A percentile compares a stretch with the other conserved stretches of the same genome.
phyloP scores from a whole-genome alignment of 1,140 invertebrate genomes.

The Drosophila prosaltans region DNA sequence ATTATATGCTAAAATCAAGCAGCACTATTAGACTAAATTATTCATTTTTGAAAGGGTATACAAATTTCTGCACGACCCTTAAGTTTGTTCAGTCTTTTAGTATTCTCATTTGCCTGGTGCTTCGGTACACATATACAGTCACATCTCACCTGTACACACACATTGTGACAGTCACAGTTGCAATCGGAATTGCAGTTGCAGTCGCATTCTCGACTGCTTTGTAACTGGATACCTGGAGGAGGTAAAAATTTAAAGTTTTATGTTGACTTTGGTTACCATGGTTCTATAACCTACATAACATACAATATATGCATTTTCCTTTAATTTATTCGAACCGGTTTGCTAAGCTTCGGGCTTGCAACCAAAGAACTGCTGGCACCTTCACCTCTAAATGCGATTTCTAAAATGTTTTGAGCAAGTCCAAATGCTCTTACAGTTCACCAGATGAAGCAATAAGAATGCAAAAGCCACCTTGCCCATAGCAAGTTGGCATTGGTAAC shows the following conservation, averaged over 20 bases:
- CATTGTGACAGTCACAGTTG: neutral
- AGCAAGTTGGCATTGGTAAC: slow-evolving; percentile 51
- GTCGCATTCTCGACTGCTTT: slow-evolving; percentile 23
- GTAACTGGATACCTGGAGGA: slow-evolving; percentile 37
- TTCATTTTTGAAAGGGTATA: neutral
- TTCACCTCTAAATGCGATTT: slow-evolving; percentile 79
- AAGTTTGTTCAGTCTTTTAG: neutral
- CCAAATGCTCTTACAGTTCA: slow-evolving; percentile 62
- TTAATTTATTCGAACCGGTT: slow-evolving; percentile 46
- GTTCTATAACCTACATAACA: slow-evolving; percentile 45
- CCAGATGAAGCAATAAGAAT: slow-evolving; percentile 74
- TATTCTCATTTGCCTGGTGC: slow-evolving; percentile 2
- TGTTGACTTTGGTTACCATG: slow-evolving; percentile 23
- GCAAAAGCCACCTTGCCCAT: slow-evolving; percentile 46
- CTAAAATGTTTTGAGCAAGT: slow-evolving; percentile 75
- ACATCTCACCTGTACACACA: neutral
- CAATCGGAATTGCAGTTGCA: neutral
- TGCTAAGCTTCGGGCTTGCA: slow-evolving; percentile 44
- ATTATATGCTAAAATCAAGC: no score
- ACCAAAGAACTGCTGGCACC: slow-evolving; percentile 64
- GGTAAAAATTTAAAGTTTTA: slow-evolving; percentile 31
- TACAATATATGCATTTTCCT: slow-evolving; percentile 34
- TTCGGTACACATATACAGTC: slow-evolving; percentile 19
- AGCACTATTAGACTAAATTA: no score
- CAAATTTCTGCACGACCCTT: neutral